phyloP scores from a whole-genome alignment of 1,140 invertebrate species.

The Drosophila trapezifrons region DNA sequence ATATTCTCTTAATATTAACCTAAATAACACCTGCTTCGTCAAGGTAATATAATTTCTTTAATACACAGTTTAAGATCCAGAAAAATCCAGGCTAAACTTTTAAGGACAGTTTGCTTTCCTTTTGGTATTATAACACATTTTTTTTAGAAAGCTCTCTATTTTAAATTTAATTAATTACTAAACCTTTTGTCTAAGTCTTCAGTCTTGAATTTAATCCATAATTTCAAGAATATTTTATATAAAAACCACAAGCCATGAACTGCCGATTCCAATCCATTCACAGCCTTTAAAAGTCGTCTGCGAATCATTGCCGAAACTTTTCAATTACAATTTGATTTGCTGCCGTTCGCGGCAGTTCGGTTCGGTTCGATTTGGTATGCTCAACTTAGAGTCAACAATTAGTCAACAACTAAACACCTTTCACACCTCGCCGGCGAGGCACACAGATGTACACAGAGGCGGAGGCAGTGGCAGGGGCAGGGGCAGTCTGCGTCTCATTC shows the following conservation, averaged over 20 bases:
- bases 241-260: not conserved
- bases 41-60: not conserved
- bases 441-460: slow-evolving; percentile 35
- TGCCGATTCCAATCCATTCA: not conserved
- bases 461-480: slow-evolving; percentile 16
- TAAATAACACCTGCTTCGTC: not conserved
- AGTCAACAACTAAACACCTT: slow-evolving; percentile 77
- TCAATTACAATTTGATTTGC: slow-evolving; percentile 20
- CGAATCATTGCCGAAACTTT: slow-evolving; percentile 20
- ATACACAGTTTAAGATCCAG: not conserved
- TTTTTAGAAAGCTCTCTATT: no score
- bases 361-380: slow-evolving; percentile 68
- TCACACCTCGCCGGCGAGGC: slow-evolving; percentile 59
- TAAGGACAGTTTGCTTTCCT: no score
- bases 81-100: not conserved
- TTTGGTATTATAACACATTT: no score
- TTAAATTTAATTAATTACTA: no score
- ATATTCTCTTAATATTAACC: not conserved
- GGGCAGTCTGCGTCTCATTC: slow-evolving; percentile 39
- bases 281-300: not conserved
- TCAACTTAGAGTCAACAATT: slow-evolving; percentile 71
- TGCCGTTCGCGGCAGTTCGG: slow-evolving; percentile 17
- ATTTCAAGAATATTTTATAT: not conserved
- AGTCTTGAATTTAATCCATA: no score
- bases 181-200: no score